A percentile compares a stretch with the other conserved stretches of the same genome.
Conservation (phyloP, 2,113 vertebrate species). For the Ammospiza caudacuta region DNA sequence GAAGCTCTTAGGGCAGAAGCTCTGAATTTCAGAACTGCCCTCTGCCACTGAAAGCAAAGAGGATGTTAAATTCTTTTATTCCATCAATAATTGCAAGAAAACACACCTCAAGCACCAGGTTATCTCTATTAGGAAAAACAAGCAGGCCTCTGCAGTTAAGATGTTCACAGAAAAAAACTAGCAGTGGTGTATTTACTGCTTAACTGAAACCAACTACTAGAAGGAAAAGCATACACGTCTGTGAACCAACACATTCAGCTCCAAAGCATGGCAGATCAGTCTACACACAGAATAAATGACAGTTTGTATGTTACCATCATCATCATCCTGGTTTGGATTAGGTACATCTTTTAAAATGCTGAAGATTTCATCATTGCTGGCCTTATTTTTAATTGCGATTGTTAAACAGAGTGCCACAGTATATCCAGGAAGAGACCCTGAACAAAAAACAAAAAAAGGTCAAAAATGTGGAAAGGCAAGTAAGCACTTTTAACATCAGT, state of each 20-base stretch:
- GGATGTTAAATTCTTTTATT: neutral
- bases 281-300: neutral
- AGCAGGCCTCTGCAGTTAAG: neutral
- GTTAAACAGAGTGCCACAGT: constrained; percentile 82
- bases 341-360: constrained; percentile 91
- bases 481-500: neutral
- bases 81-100: neutral
- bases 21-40: neutral
- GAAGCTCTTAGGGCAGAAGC: neutral
- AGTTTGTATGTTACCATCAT: constrained; percentile 81
- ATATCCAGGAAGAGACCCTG: constrained; percentile 92
- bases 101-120: neutral
- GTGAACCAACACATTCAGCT: neutral
- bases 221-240: neutral
- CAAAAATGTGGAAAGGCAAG: neutral
- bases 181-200: neutral
- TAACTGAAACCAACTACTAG: neutral
- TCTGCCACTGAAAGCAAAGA: neutral
- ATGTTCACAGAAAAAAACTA: neutral
- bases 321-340: constrained; percentile 97
- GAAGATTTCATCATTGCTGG: constrained; percentile 93
- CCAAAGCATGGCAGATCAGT: neutral
- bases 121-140: neutral
- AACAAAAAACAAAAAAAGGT: neutral
- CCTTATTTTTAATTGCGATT: constrained; percentile 96